Evolutionary conservation across 1,140 invertebrate species (phyloP).

Genomic region (Hyphantria cunea): DNA sequence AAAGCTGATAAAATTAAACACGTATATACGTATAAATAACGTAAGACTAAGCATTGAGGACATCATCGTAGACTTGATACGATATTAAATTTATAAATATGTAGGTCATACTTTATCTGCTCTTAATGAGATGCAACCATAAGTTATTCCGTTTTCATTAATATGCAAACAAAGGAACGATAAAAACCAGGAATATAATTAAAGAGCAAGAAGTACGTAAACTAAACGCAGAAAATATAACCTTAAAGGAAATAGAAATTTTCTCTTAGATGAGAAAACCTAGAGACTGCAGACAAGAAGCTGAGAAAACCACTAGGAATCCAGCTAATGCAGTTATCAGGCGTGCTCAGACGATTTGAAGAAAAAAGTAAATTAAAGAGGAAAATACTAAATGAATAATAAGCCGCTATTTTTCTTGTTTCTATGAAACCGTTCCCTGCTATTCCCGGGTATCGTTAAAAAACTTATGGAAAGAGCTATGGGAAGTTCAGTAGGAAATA

Average conservation of each 20-base stretch:
- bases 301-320: slow-evolving; percentile 43
- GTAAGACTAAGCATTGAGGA: too few species aligned
- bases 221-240: slow-evolving; percentile 6
- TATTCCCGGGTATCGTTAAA: too few species aligned
- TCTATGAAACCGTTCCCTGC: background rate
- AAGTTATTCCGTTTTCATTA: slow-evolving; percentile 30
- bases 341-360: slow-evolving; percentile 37
- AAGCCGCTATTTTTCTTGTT: slow-evolving; percentile 14
- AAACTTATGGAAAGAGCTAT: too few species aligned
- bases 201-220: slow-evolving; percentile 19
- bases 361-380: slow-evolving; percentile 43
- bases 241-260: slow-evolving; percentile 45
- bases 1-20: too few species aligned
- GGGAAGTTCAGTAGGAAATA: too few species aligned
- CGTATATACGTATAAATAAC: too few species aligned
- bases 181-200: slow-evolving; percentile 36
- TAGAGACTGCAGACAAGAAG: slow-evolving; percentile 41
- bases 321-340: slow-evolving; percentile 50
- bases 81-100: slow-evolving; percentile 5
- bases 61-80: too few species aligned
- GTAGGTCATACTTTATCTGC: slow-evolving; percentile 21
- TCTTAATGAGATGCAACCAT: slow-evolving; percentile 23
- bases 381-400: slow-evolving; percentile 21
- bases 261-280: slow-evolving; percentile 50
- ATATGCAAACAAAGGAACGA: slow-evolving; percentile 29